These are phyloP conservation scores for Myxocyprinus asiaticus DNA, from an alignment of 2,113 vertebrate species.

Conservation along the genomic window DNA sequence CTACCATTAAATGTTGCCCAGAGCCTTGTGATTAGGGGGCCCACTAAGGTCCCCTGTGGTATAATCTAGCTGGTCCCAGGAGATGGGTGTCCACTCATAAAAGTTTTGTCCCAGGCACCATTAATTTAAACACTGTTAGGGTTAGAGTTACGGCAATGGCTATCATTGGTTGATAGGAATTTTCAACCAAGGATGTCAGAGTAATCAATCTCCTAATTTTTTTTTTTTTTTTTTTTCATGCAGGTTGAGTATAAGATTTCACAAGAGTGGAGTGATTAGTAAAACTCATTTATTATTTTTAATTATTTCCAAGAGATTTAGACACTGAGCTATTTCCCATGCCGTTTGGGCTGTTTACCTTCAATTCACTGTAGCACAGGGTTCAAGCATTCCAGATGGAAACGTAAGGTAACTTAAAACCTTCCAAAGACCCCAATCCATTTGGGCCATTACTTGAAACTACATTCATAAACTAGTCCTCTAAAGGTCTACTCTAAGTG, in stretches of 20 bases:
- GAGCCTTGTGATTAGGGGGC: no score
- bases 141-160: no score
- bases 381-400: conserved; percentile 3
- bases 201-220: background rate
- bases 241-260: background rate
- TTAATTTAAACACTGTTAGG: no score
- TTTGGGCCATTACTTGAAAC: conserved; percentile 21
- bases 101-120: no score
- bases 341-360: conserved; percentile 43
- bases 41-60: no score
- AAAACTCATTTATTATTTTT: background rate
- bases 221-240: background rate
- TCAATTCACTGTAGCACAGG: conserved; percentile 31
- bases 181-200: background rate
- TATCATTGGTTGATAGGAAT: background rate
- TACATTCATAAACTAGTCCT: conserved; percentile 36
- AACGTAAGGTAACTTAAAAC: conserved; percentile 34
- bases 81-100: no score
- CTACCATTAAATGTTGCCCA: no score
- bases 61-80: no score
- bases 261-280: background rate
- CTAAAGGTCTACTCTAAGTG: background rate
- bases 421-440: conserved; percentile 34
- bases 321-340: conserved; percentile 32
- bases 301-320: conserved; percentile 18